Conservation (phyloP, 2,113 vertebrate species). For the Anthoscopus minutus region DNA sequence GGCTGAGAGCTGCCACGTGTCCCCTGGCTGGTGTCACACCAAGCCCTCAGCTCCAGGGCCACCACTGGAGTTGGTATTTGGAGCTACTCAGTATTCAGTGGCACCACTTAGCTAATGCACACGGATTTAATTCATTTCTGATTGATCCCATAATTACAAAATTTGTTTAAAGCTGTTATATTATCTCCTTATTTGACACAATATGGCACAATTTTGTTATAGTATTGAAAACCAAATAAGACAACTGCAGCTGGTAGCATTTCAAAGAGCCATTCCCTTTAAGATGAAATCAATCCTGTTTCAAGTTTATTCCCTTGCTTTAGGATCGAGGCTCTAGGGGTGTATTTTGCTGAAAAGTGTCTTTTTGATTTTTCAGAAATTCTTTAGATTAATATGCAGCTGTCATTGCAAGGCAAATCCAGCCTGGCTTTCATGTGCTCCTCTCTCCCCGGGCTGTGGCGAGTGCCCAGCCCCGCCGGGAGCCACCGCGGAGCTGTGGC, state of each 20-base stretch:
- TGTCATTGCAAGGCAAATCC: conserved; percentile 93
- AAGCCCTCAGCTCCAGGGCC: neutral
- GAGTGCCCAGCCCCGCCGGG: conserved; percentile 65
- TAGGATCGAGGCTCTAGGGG: conserved; percentile 88
- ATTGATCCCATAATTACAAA: conserved; percentile 88
- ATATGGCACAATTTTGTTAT: conserved; percentile 95
- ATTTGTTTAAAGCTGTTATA: conserved; percentile 89
- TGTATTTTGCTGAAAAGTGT: conserved; percentile 82
- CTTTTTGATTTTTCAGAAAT: conserved; percentile 99
- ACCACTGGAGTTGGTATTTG: neutral
- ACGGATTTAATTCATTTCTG: conserved; percentile 64
- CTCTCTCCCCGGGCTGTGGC: conserved; percentile 84
- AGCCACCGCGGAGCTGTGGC: neutral
- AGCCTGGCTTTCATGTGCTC: conserved; percentile 88
- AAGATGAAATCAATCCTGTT: conserved; percentile 99
- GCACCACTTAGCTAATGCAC: conserved; percentile 42
- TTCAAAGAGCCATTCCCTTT: conserved; percentile 92
- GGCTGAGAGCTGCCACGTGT: neutral
- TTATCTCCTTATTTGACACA: conserved; percentile 91
- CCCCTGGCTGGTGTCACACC: neutral
- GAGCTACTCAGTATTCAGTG: conserved; percentile 67
- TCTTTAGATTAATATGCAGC: conserved; percentile 99
- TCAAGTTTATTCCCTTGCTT: conserved; percentile 87
- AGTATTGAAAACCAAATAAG: conserved; percentile 84
- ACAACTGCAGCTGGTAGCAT: conserved; percentile 86